Evolutionary conservation across 30 jellyfish, hydroid and myxozoan species (phyloP), one percentile per base, ranked within the genome.

Genomic region (Aurelia sp.): DNA sequence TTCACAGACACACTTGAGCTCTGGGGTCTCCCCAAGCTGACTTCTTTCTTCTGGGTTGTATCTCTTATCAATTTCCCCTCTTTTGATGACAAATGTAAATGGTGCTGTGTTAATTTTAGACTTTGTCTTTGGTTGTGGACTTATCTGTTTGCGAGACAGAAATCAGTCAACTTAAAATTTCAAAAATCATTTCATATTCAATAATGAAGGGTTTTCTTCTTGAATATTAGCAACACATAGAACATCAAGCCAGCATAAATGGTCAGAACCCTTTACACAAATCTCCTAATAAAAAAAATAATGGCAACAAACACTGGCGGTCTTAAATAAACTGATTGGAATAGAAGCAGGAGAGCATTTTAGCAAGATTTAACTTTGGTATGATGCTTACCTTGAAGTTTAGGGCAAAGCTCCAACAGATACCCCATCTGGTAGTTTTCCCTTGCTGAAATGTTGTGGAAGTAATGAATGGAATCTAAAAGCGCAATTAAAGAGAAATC

Each of bases 401-500:
- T 21, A 8, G 27, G 16, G 64, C 68, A 66, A 88, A 95, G 68
- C 96, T 70, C 99, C 99, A 95, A 65, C 96, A 97, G 19, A 95
- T 23, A n/a, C 97, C 97, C 99, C 99, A 95, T 62, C 99, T 74
- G 60, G 86, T 73, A 15, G 97, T 95, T 71, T 91, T 92, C 18
- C 99, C 99, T 90, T 95, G 99, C 44, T 57, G 75, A 70, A 92
- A 92, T 21, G 71, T 85, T 51, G 98, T 92, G 2, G 96, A 82
- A 19, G 96, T 59, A 21, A 80, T 69, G 41, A 44, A 81, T 13
- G 91, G 87, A 21, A 92, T 73, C 98, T 92, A 53, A 71, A 71
- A 20, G 22, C 4, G 2, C 5, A 44, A 78, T 15, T 64, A 4
- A 51, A 60, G 47, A 22, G 21, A 71, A 60, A 23, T 22, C 13